A percentile compares a stretch with the other conserved stretches of the same genome.
Conservation (phyloP, 1,140 invertebrate genomes). For the Trissolcus basalis region DNA sequence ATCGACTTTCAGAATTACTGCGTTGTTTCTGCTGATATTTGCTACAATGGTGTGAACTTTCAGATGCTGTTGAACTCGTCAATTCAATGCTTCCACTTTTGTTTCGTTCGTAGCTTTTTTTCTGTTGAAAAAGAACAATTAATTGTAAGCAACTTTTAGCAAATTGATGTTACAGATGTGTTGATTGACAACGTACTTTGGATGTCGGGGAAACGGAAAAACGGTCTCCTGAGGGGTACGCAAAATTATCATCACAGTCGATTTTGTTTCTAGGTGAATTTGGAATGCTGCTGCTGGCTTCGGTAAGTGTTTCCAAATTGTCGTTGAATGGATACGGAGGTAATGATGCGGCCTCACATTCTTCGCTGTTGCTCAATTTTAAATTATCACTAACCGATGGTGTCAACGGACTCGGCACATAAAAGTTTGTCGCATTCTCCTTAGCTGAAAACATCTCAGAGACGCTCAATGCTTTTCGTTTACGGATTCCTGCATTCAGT, state of each 20-base stretch:
- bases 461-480: constrained; percentile 80
- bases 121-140: constrained; percentile 17
- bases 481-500: constrained; percentile 81
- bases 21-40: constrained; percentile 24
- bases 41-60: constrained; percentile 20
- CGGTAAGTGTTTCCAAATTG: constrained; percentile 65
- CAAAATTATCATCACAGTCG: constrained; percentile 30
- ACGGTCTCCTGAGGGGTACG: too few species aligned
- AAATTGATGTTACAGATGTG: too few species aligned
- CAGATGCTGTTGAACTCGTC: constrained; percentile 23
- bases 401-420: constrained; percentile 80
- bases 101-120: background rate
- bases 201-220: too few species aligned
- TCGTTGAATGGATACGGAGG: constrained; percentile 67
- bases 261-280: constrained; percentile 62
- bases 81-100: constrained; percentile 57
- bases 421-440: constrained; percentile 78
- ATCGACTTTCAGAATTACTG: constrained; percentile 42
- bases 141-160: too few species aligned
- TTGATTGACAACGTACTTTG: too few species aligned
- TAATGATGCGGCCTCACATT: constrained; percentile 63
- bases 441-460: constrained; percentile 79
- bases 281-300: constrained; percentile 61
- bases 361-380: constrained; percentile 50
- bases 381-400: constrained; percentile 64